A percentile compares a stretch with the other conserved stretches of the same genome.
phyloP scores from a whole-genome alignment of 1,140 invertebrate genomes.

The Conus ventricosus region DNA sequence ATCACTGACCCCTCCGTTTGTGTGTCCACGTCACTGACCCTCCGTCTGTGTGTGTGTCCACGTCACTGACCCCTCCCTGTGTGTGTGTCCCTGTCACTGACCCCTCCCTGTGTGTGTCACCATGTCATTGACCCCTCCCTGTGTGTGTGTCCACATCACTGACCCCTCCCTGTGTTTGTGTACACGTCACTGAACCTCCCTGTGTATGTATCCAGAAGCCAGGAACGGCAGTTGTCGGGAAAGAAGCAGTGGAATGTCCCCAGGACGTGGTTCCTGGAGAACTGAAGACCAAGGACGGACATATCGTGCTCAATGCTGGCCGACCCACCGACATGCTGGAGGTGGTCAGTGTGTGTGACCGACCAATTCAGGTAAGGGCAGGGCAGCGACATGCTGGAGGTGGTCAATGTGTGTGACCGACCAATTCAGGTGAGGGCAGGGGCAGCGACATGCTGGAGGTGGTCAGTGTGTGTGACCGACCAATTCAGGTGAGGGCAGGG shows the following conservation, averaged over 20 bases:
- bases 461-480: not conserved
- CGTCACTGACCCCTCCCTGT: too few relatives aligned
- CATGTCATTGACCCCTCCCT: too few relatives aligned
- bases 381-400: not conserved
- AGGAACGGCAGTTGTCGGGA: too few relatives aligned
- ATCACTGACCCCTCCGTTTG: too few relatives aligned
- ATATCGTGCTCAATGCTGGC: constrained; percentile 51
- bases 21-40: too few relatives aligned
- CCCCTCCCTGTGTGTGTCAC: too few relatives aligned
- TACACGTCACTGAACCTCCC: too few relatives aligned
- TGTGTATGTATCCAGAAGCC: too few relatives aligned
- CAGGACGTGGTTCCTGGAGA: constrained; percentile 55
- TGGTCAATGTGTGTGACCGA: not conserved
- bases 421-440: too few relatives aligned
- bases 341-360: constrained; percentile 59
- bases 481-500: constrained; percentile 49
- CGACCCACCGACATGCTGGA: constrained; percentile 45
- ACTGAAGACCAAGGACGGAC: constrained; percentile 34
- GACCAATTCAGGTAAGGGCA: constrained; percentile 58
- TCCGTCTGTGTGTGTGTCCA: too few relatives aligned
- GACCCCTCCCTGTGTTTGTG: not conserved
- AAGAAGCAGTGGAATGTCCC: constrained; percentile 32
- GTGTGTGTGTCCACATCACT: not conserved
- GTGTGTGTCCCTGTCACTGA: too few relatives aligned
- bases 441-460: too few relatives aligned